Evolutionary conservation across 2,888 invertebrate genomes (phyloP), one percentile per base, ranked within the genome.

Genomic region (Agrotis exclamationis): DNA sequence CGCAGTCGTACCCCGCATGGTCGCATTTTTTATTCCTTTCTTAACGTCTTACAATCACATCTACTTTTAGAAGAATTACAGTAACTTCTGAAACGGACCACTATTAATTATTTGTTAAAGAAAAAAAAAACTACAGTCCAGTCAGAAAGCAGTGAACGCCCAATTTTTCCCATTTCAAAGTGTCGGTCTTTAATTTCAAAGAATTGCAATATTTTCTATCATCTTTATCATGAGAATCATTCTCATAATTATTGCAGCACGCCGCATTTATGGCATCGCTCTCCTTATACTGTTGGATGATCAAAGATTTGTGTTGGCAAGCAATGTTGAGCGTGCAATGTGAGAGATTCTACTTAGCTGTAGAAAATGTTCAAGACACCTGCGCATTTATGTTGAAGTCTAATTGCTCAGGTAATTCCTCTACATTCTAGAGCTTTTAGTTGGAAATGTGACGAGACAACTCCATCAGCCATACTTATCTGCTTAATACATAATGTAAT

Each of bases 311-410:
- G 13, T 59, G 4, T 24, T 76, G 6, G 54, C 63, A 50, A 50
- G 69, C 16, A 48, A 48, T 48, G 56, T 60, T 50, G 39, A 60
- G 60, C 39, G 7, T 60, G 6, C 33, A 70, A 47, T 76, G 75
- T 9, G 76, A 75, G 51, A 76, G 18, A 47, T 70, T 75, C 16
- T 64, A 75, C n/a, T 20, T 22, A 18, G 45, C 76, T 7, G 16
- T 51, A 11, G 7, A 64, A 50, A 24, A 64, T 39, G 50, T 56
- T 14, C 70, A 76, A 39, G 50, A 51, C 2, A 56, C 44, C 14
- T 74, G 69, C 20, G 14, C 57, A 9, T 57, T 22, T 1, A 50
- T 57, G 16, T 45, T 51, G 22, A 60, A 39, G 11, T 22, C 20
- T 13, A 57, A 44, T 53, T 67, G 51, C 16, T 24, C 62, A 75